Evolutionary conservation across 2,888 invertebrate genomes (phyloP), one percentile per base, ranked within the genome.

Genomic region (Cephus spinipes): DNA sequence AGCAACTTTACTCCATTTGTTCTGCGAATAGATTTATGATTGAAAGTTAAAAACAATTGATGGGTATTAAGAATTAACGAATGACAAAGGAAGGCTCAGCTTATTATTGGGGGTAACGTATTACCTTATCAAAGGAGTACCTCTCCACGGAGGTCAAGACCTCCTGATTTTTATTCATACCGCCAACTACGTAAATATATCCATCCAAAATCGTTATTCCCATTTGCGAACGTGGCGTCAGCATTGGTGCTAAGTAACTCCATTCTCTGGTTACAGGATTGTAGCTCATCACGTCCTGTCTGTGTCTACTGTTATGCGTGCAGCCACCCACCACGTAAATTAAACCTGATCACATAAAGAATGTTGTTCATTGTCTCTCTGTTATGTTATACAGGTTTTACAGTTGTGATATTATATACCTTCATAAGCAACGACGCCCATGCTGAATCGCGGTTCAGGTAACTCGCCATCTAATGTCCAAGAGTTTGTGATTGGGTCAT

Each of bases 251-350:
- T 85, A 98, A 92, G 75, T 94, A 92, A 79, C 93, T 94, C 97
- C 97, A 98, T 90, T 96, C 96, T 85, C 95, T 94, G 4, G 96
- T 95, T 35, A 95, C 94, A 0, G 98, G 97, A 91, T 96, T 95
- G 90, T 95, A 97, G 88, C 96, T 95, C 87, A 96, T 93, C 83
- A 97, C 93, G 91, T 97, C 97, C 83, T 95, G 95, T 76, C 96
- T 94, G 92, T 97, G 96, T 74, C 97, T 93, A 90, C 95, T 95
- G 76, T 94, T 94, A 88, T 95, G 95, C 23, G 96, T 97, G 90
- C 97, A 97, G 0, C 98, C 98, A 35, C 98, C 98, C 76, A 98
- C 96, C 85, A 98, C 94, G 92, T 98, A 98, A 88, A 98, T 97
- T 75, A 96, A 92, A 81, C 96, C 96, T 96, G 89, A 4, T 89